Base-by-base conservation (phyloP, 1,140 invertebrate genomes). In the Heterodera carotae region DNA sequence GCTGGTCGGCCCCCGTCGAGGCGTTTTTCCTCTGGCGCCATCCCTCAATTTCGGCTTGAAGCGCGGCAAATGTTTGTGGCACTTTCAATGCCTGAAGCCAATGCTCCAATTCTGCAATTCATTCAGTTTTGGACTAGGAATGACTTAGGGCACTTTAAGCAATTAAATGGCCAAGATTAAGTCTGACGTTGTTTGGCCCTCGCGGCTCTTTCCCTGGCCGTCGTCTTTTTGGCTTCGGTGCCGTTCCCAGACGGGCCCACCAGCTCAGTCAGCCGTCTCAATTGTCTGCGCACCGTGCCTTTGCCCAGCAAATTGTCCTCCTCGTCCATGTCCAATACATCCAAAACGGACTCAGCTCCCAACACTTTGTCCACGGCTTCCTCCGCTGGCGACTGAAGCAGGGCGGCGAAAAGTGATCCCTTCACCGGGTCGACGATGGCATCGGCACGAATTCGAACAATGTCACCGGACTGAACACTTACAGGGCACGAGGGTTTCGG, bases 381-480 rank as follows among this genome's bases (percentile, higher is more conserved):
- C 12, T 56, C 72, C 15, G 25, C 72, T 43, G 59, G 43, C 36
- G 64, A 31, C 18, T 43, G 72, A 3, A 62, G 56, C 33, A 73
- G 22, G 7, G 8, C 29, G 34, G 60, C 53, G 53, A 59, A 72
- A 18, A 72, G 59, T 25, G n/a, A n/a, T 60, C 36, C 72, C 72
- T 64, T 74, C 36, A 64, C 25, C 64, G 72, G 72, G 39, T 74
- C 64, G 29, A 74, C 56, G 10, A 74, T 74, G 34, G 36, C 72
- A 62, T 59, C 72, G 36, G 64, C 72, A 15, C 8, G 33, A 7
- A 56, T 27, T 2, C 64, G 56, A n/a, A 74, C 59, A 43, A 74
- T 74, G 64, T 74, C 72, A 5, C 53, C 72, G 29, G 34, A 43
- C 10, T 74, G 56, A 15, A 56, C 48, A 56, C 15, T 56, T 0